These are phyloP conservation scores for Sepioteuthis lessoniana DNA, from an alignment of 2,888 invertebrate genomes.

Conservation along the genomic window DNA sequence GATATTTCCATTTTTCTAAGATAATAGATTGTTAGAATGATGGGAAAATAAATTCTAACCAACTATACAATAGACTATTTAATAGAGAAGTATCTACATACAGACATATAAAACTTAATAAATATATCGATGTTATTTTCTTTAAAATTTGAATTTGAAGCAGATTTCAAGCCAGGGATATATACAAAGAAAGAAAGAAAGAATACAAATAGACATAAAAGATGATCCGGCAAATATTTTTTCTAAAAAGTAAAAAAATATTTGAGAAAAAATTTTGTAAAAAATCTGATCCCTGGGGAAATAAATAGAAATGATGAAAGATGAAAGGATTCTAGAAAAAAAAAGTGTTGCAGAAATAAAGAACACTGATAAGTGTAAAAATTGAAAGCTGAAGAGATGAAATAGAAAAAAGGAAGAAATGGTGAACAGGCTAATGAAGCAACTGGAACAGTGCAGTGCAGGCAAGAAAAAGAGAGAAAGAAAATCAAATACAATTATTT, in stretches of 20 bases:
- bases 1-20: no score
- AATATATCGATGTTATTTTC: no score
- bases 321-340: background rate
- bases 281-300: background rate
- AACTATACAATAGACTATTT: no score
- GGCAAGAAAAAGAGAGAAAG: background rate
- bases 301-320: background rate
- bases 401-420: background rate
- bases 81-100: no score
- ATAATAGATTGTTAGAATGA: no score
- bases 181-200: background rate
- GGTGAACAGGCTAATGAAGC: background rate
- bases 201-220: background rate
- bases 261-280: background rate
- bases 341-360: background rate
- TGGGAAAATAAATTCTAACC: no score
- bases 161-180: background rate
- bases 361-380: background rate
- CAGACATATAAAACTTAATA: no score
- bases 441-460: background rate
- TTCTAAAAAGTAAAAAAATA: background rate
- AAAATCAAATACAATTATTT: background rate
- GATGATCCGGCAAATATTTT: background rate
- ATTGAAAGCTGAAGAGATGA: background rate
- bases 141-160: background rate